Evolutionary conservation across 2,888 invertebrate species (phyloP).

Genomic region (Eilema caniola): DNA sequence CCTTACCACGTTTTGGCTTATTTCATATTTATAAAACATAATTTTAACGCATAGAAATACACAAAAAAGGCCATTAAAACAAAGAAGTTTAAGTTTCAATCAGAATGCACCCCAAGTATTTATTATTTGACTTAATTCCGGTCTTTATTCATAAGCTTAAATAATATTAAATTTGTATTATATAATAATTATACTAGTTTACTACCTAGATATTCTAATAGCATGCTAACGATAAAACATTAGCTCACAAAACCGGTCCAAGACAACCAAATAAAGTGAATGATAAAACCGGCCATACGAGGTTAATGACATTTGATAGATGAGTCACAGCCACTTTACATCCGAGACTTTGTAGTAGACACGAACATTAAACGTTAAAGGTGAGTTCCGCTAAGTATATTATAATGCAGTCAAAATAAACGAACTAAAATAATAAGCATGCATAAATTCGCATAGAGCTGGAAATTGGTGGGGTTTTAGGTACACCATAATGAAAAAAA

Average conservation of each 20-base stretch:
- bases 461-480: too few relatives aligned
- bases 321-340: slow-evolving; percentile 64
- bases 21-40: neutral
- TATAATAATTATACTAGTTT: neutral
- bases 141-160: neutral
- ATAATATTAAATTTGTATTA: neutral
- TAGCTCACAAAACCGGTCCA: slow-evolving; percentile 37
- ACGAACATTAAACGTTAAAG: slow-evolving; percentile 37
- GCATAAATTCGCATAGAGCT: too few relatives aligned
- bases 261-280: slow-evolving; percentile 47
- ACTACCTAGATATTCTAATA: slow-evolving; percentile 1
- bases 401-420: too few relatives aligned
- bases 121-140: neutral
- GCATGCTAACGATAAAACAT: slow-evolving; percentile 37
- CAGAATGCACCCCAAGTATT: neutral
- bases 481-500: too few relatives aligned
- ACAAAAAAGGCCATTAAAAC: too few relatives aligned
- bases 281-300: slow-evolving; percentile 41
- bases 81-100: too few relatives aligned
- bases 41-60: too few relatives aligned
- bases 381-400: slow-evolving; percentile 32
- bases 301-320: slow-evolving; percentile 64
- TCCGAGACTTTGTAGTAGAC: slow-evolving; percentile 55
- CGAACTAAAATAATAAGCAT: too few relatives aligned
- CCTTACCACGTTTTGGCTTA: too few relatives aligned